A percentile compares a stretch with the other conserved stretches of the same genome.
phyloP scores from a whole-genome alignment of 2,113 vertebrate species.

The Peromyscus californicus region DNA sequence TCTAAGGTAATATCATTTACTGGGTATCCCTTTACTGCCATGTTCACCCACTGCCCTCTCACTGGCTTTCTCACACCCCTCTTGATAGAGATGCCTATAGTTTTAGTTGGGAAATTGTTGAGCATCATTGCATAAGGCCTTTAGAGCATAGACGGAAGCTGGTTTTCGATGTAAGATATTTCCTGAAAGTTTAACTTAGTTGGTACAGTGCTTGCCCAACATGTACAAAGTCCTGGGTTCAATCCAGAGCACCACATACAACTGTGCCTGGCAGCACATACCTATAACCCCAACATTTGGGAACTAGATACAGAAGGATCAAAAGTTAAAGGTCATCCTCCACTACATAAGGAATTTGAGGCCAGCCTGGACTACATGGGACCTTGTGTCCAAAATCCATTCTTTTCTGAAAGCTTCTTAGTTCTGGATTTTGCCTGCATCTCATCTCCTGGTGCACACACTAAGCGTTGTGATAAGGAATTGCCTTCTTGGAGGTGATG shows the following conservation, averaged over 20 bases:
- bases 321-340: neutral
- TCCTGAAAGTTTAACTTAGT: neutral
- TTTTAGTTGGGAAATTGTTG: constrained; percentile 6
- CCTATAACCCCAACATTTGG: neutral
- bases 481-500: constrained; percentile 38
- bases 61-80: neutral
- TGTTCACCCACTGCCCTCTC: neutral
- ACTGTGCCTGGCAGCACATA: neutral
- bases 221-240: neutral
- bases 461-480: constrained; percentile 47
- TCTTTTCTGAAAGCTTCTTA: constrained; percentile 25
- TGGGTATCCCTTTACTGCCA: neutral
- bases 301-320: neutral
- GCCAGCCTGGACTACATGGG: neutral
- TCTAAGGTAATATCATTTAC: neutral
- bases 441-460: neutral
- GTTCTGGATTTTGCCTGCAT: constrained; percentile 37
- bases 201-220: neutral
- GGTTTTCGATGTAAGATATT: neutral
- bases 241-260: neutral
- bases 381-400: neutral
- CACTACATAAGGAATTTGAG: neutral
- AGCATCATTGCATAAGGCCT: neutral
- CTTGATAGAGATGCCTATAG: neutral
- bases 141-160: neutral